Evolutionary conservation across 2,113 vertebrate genomes (phyloP), one percentile per base, ranked within the genome.

Genomic region (Mastomys coucha): DNA sequence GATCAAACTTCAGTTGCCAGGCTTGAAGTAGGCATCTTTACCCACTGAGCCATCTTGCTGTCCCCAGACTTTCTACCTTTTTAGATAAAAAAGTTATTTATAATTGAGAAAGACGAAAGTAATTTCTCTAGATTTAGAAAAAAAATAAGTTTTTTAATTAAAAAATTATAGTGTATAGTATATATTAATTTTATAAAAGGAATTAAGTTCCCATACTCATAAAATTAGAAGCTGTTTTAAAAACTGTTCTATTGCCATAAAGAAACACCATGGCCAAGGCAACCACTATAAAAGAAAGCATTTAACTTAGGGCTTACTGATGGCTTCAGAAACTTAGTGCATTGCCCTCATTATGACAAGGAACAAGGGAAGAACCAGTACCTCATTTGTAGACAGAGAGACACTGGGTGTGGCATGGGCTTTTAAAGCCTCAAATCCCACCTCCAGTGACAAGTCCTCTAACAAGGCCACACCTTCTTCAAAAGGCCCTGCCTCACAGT

Each of bases 161-260:
- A 89, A 60, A 60, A 33, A 60, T 33, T 49, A 88, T 88, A 45
- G 45, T 45, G 45, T 45, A 45, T 45, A 63, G 26, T 36, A 2
- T 36, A 63, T 89, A n/a, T 72, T 26, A 88, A 76, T 76, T 77
- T 58, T 60, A 39, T 39, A 63, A 45, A 76, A 77, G 56, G 39
- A 89, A 56, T 60, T 80, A 77, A 84, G 42, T 91, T 94, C 42
- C 93, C 78, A 36, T 49, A 53, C 14, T 84, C 80, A 81, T 26
- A 77, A 51, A 17, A 70, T 84, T 75, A 51, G 33, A 93, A 70
- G 16, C 63, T 86, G 17, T 86, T 67, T 63, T 17, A 84, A n/a
- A 28, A n/a, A 19, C 24, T 84, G n/a, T 84, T 39, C 24, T 42
- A 28, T 39, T 63, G 53, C 81, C 42, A 13, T 63, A 24, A 84